Conservation (phyloP, 37 sponge, comb jelly and placozoan genomes). For the Mnemiopsis leidyi region DNA sequence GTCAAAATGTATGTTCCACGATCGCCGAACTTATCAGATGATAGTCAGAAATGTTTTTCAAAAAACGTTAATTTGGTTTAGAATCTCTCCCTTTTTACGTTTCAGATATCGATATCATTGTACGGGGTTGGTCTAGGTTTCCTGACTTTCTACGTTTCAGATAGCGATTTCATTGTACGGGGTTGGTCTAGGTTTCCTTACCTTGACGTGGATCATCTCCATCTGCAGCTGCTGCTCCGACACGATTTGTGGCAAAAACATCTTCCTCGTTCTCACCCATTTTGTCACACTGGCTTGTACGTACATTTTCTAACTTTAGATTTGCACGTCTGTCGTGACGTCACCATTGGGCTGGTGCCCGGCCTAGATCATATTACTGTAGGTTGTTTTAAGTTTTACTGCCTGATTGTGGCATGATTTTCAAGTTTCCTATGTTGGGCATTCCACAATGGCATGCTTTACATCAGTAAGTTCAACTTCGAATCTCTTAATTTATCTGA, state of each 20-base stretch:
- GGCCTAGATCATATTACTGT: too few species aligned
- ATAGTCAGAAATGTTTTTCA: not conserved
- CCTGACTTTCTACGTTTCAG: slow-evolving; percentile 8
- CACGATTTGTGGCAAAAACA: slow-evolving; percentile 34
- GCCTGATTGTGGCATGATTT: too few species aligned
- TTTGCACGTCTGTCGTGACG: too few species aligned
- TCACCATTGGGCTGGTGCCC: too few species aligned
- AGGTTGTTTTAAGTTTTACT: too few species aligned
- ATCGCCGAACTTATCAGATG: not conserved
- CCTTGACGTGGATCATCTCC: not conserved
- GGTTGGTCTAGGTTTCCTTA: not conserved
- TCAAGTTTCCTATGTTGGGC: too few species aligned
- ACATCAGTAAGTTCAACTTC: too few species aligned
- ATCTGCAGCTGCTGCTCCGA: slow-evolving; percentile 37
- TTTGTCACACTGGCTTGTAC: slow-evolving; percentile 37
- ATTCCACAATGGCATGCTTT: too few species aligned
- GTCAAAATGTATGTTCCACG: too few species aligned
- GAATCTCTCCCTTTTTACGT: too few species aligned
- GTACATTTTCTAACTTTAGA: too few species aligned
- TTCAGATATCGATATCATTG: slow-evolving; percentile 50
- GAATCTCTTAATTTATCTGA: not conserved
- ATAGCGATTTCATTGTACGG: slow-evolving; percentile 56
- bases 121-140: slow-evolving; percentile 12
- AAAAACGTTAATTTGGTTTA: too few species aligned
- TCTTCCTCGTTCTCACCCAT: slow-evolving; percentile 31